Evolutionary conservation across 1,140 invertebrate genomes (phyloP), one percentile per base, ranked within the genome.

Genomic region (Nomia melanderi): DNA sequence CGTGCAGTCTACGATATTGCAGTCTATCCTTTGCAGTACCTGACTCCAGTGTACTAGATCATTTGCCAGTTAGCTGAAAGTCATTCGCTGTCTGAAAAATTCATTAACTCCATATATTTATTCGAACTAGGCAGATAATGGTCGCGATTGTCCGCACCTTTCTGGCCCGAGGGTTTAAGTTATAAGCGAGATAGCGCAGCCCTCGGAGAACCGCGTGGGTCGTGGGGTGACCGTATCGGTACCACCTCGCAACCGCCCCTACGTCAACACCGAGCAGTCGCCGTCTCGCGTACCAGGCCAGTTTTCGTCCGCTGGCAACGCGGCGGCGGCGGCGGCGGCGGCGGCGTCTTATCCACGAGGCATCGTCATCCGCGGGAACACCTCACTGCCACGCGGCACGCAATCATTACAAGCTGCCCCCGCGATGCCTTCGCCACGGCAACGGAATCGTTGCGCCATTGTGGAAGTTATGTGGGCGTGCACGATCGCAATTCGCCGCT

Each of bases 381-480:
- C 67, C 85, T 90, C 87, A 91, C 85, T 91, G 86, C 88, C 76
- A 78, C 77, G 75, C 85, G 87, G 81, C 91, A 92, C 90, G 91
- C 91, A 91, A 91, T 90, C 88, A 90, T 90, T 90, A 88, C 54
- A n/a, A 87, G 76, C 86, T 81, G 81, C 79, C 83, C 77, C 77
- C 72, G 86, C 84, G 83, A 87, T 90, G 71, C 81, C 84, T 79
- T 67, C 81, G 75, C 78, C 66, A 86, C 83, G 81, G 81, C 87
- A 78, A 73, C 87, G 84, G 87, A 90, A 89, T 90, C 85, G 88
- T 88, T 90, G 87, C 89, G 88, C 90, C 90, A 92, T 91, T 91
- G 91, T 90, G 89, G 85, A 86, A 91, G 88, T 91, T 90, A 90
- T 83, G 90, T 91, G 91, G 91, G 91, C 91, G 91, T 91, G 88